Evolutionary conservation across 2,797 vertebrate genomes (phyloP), one percentile per base, ranked within the genome.

Genomic region (Rhinogobio ventralis): DNA sequence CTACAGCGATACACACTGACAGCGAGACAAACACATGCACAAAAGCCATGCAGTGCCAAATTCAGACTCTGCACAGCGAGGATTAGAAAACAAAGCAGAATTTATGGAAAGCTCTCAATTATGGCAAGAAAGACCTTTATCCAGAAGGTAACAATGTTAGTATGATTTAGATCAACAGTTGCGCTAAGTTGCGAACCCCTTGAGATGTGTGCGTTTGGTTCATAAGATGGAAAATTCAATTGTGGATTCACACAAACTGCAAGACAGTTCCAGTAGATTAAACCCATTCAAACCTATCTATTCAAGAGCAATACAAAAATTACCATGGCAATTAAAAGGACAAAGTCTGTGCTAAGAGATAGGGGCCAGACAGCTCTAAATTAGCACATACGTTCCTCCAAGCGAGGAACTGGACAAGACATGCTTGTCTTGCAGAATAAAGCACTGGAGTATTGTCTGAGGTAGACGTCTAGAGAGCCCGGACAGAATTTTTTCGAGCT

Each of bases 401-500:
- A 60, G 84, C 17, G 4, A 53, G 42, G 83, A 46, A 51, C 10
- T 28, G 1, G 14, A 5, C 15, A 64, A 68, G 85, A 45, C 71
- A 23, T 64, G 88, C 84, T 88, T 23, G 85, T 64, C 81, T 87
- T 78, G 86, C 78, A 78, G 51, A 88, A 84, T 81, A 88, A 75
- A 75, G 80, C 51, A 51, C 69, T 46, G 15, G 36, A 30, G 23
- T 69, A 77, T 83, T 85, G 74, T 81, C 51, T 46, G 64, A 77
- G 64, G 45, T 79, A 74, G 62, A 82, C 2, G 10, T 79, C 28
- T 81, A 20, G 23, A 85, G 74, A 68, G 60, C 25, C 82, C 71
- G 57, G 53, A 55, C 87, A 87, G 90, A 90, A 91, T 93, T 92
- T 93, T n/a, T 86, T 72, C n/a, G 0, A 57, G 76, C 33, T 76